Evolutionary conservation across 2,113 vertebrate genomes (phyloP), one percentile per base, ranked within the genome.

Genomic region (Nibea albiflora): DNA sequence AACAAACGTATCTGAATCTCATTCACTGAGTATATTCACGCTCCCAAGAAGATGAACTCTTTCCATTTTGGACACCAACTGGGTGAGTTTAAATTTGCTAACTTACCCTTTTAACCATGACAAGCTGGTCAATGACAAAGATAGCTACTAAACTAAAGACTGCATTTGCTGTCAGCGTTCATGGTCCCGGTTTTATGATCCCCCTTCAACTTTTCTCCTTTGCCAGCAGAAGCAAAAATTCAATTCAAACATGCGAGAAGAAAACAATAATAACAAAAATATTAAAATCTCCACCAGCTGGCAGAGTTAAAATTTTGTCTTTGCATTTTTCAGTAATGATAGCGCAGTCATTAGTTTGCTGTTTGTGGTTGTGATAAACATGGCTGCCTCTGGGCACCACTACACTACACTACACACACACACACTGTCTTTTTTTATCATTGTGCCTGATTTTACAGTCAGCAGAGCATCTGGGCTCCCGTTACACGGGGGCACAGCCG

Each of bases 381-480:
- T 16, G 19, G n/a, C 56, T 42, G 5, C 8, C 35, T 39, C 35
- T 39, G 8, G 35, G 35, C 35, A 39, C 35, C 8, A 39, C 35
- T 39, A 39, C 35, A 39, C 35, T 7, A 39, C 35, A 39, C 35
- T 7, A 39, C 35, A 39, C 35, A 39, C 35, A 39, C 6, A 35
- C 35, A 35, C 35, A 35, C 35, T 1, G 4, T 57, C n/a, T 71
- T 2, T 49, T 68, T 60, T 64, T 64, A 53, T 47, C 64, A 6
- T 62, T 56, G 22, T n/a, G 44, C n/a, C 47, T 57, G 39, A 49
- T 53, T 19, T 39, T 53, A 28, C 49, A 58, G 68, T 52, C 22
- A 70, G 67, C 53, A 52, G 76, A 75, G 42, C 58, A 54, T 64
- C 58, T 54, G 52, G 31, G 31, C 50, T 78, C 57, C 31, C 52